A percentile compares a stretch with the other conserved stretches of the same genome.
phyloP scores from a whole-genome alignment of 2,888 invertebrate genomes.

The Resseliella maxima region DNA sequence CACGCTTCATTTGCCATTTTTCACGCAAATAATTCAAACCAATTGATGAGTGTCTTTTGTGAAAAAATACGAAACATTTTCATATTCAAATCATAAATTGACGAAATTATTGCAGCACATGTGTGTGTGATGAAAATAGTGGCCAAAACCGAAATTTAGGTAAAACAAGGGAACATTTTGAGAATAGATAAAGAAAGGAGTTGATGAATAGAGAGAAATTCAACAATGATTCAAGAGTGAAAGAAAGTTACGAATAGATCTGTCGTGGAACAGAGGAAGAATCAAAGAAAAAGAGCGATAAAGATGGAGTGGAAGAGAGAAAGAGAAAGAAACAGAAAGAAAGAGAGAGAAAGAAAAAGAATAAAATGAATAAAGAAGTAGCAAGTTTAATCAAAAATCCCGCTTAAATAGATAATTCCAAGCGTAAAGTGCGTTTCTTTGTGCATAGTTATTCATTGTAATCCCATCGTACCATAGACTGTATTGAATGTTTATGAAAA shows the following conservation, averaged over 20 bases:
- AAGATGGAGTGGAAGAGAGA: no score
- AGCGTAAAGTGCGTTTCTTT: background rate
- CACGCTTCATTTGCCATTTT: background rate
- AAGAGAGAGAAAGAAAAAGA: no score
- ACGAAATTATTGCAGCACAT: background rate
- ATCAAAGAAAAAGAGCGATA: no score
- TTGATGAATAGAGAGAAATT: no score
- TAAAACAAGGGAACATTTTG: background rate
- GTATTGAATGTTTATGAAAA: background rate
- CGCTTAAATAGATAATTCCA: background rate
- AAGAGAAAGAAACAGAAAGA: no score
- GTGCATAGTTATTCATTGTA: background rate
- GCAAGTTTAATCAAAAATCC: no score
- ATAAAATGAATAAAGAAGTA: no score
- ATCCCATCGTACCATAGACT: background rate
- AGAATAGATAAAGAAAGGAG: no score
- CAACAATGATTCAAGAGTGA: no score
- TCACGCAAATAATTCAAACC: background rate
- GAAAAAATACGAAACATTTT: background rate
- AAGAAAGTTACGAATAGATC: no score
- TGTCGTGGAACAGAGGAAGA: no score
- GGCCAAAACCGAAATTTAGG: background rate
- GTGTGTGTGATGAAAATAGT: background rate
- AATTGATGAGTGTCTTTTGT: background rate
- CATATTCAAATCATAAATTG: background rate